Evolutionary conservation across 2,888 invertebrate genomes (phyloP), one percentile per base, ranked within the genome.

Genomic region (Xanthorhoe designata): DNA sequence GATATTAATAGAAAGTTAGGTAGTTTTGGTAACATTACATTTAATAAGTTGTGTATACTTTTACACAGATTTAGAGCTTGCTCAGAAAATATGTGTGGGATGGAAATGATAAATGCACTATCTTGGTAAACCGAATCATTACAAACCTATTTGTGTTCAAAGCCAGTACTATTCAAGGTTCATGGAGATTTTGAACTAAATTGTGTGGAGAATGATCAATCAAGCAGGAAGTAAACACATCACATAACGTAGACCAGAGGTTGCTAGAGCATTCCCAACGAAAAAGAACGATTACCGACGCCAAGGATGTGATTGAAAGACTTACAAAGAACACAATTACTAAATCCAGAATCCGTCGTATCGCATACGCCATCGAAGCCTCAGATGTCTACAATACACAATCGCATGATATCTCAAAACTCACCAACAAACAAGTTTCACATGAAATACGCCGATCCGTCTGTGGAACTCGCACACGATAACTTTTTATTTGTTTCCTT

Each of bases 391-490:
- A 61, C 42, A 58, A 55, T 18, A 53, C 38, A 67, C 52, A 68
- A 67, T 62, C 53, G 64, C 35, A 61, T 50, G 35, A 62, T 74
- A 80, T n/a, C n/a, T n/a, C n/a, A n/a, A n/a, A n/a, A 90, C 91
- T 91, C 84, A 91, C 91, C 91, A 85, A 83, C 76, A 86, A 82
- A 80, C 85, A 84, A 83, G 84, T 84, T 79, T 87, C 80, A 80
- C 78, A 80, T 74, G 75, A 81, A 82, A 80, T 82, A 77, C 72
- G 72, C 74, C 74, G 73, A 78, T 74, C 77, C 72, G 78, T 72
- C 75, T 77, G 66, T 47, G 59, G 55, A 32, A 64, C 59, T 68
- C 60, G 71, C 81, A 80, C 86, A 83, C 84, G 79, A 80, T 77
- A 79, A 65, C 73, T 73, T 60, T 55, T 54, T 55, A 47, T 29